Conservation (phyloP, 1,140 invertebrate genomes). For the Ylistrum balloti region DNA sequence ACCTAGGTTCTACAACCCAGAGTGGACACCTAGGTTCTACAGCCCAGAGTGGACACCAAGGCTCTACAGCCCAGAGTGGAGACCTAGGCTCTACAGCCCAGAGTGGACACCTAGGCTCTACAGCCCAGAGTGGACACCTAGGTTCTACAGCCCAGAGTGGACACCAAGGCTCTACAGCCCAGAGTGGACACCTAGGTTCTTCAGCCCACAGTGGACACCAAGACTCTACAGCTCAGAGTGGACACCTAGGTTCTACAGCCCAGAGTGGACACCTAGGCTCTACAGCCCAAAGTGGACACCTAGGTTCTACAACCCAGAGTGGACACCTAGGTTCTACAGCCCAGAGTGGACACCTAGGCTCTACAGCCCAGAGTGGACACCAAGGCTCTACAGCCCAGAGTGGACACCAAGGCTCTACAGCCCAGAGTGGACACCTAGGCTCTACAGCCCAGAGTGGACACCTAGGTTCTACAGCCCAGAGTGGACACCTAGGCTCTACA, state of each 20-base stretch:
- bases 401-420: background rate
- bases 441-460: no score
- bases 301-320: background rate
- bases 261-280: background rate
- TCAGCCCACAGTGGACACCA: no score
- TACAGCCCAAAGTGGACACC: no score
- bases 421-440: conserved; percentile 1
- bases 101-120: background rate
- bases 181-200: background rate
- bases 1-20: conserved; percentile 25
- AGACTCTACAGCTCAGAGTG: background rate
- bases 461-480: conserved; percentile 9
- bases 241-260: conserved; percentile 5
- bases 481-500: background rate
- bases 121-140: no score
- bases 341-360: background rate
- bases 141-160: conserved; percentile 4
- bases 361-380: no score
- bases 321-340: conserved; percentile 5
- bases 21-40: background rate
- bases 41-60: background rate
- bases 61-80: background rate
- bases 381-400: conserved; percentile 11
- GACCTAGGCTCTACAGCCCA: conserved; percentile 2
- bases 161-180: conserved; percentile 2